Evolutionary conservation across 2,113 vertebrate species (phyloP), one percentile per base, ranked within the genome.

Genomic region (Oceanites oceanicus): DNA sequence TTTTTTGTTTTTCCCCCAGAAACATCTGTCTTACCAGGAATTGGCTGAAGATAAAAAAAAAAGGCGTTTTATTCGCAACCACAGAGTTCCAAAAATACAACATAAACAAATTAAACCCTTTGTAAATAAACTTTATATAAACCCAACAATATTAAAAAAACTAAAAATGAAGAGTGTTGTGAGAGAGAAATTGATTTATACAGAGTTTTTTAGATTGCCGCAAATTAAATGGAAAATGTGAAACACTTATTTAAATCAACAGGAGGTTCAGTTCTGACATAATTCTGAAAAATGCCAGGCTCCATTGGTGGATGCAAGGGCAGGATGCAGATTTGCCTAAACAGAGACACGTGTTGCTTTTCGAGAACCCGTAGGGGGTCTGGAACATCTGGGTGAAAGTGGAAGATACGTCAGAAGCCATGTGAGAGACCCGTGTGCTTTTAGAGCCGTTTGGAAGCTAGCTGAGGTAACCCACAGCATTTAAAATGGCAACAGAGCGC

Each of bases 11-110:
- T 29, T 23, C 15, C 5, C 0, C 25, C 36, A 65, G 40, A 92
- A 91, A 85, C 88, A 93, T 88, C 58, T 96, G 66, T 91, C 34
- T 88, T 80, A 70, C 50, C 23, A 86, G 67, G 23, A 96, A 45
- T 67, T 90, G 94, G 90, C 72, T 74, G 67, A 34, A 77, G 78
- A 92, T 88, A 45, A 94, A 77, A 50, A 87, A 75, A 76, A 55
- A 19, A 77, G 77, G 5, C 67, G 7, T 52, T 92, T 88, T 81
- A 63, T 70, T 95, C 4, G 0, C 47, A 93, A 68, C 50, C 45
- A 20, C 25, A 50, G 36, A 73, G 65, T 61, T 93, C 85, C 63
- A 86, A 92, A 95, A 94, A 90, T 93, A 80, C 34, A 67, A 63
- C 3, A 4, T 20, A 84, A 56, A 72, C 52, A 74, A 70, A 88